Evolutionary conservation across 2,888 invertebrate genomes (phyloP).

Genomic region (Diabrotica balteata): DNA sequence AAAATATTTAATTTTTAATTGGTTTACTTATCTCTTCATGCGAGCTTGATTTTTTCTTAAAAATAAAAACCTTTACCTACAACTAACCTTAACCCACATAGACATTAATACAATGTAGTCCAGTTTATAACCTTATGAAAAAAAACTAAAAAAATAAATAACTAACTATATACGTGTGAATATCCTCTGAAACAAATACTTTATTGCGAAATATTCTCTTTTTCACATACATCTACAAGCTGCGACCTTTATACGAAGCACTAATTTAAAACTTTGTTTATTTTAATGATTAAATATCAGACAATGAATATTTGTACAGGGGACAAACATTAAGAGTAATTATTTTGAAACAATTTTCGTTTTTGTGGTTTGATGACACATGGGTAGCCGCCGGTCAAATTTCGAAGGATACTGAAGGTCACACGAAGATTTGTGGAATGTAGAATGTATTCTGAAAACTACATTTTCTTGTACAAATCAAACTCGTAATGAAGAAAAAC

Average conservation of each 20-base stretch:
- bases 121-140: slow-evolving; percentile 6
- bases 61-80: too few species aligned
- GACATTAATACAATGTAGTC: slow-evolving; percentile 4
- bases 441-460: too few species aligned
- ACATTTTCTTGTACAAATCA: too few species aligned
- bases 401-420: neutral
- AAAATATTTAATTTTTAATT: too few species aligned
- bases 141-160: neutral
- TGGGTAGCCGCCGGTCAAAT: neutral
- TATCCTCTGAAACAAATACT: neutral
- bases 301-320: neutral
- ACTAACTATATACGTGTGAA: neutral
- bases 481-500: too few species aligned
- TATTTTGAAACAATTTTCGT: slow-evolving; percentile 4
- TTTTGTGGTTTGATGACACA: neutral
- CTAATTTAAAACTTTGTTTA: slow-evolving; percentile 8
- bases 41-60: too few species aligned
- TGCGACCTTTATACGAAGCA: neutral
- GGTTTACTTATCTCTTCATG: too few species aligned
- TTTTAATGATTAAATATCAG: slow-evolving; percentile 2
- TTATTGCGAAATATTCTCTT: slow-evolving; percentile 3
- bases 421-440: neutral
- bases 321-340: neutral
- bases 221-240: slow-evolving; percentile 1
- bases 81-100: slow-evolving; percentile 2